Evolutionary conservation across 1,140 invertebrate species (phyloP), one percentile per base, ranked within the genome.

Genomic region (Phenacoccus solenopsis): DNA sequence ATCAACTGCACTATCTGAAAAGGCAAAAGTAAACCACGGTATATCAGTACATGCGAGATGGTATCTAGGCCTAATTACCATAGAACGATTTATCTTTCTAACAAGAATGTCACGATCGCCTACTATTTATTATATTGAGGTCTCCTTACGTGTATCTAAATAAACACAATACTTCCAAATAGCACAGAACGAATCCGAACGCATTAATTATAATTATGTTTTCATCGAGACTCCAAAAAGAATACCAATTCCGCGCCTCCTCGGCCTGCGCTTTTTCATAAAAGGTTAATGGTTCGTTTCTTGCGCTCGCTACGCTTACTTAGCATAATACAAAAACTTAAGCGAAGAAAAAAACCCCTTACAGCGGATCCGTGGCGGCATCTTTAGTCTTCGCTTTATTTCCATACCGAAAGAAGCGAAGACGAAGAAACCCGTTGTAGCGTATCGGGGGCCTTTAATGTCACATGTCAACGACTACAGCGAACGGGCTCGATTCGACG

Each of bases 131-230:
- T 49, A 49, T 49, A 49, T 49, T n/a, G 38, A 49, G 38, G 38
- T 49, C 38, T 49, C 20, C 13, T n/a, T 3, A 2, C 38, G 38
- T n/a, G 38, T 49, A 49, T 49, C 38, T 49, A 49, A 49, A 49
- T 25, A 64, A 64, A 64, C 21, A 27, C 21, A 64, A 64, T 64
- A 64, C 59, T 25, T 64, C 59, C 59, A 27, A 64, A 64, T 64
- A 64, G n/a, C 25, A 64, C 59, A 64, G 25, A 49, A 49, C 38
- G 38, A 49, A 64, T 64, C 7, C 59, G 20, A 64, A 64, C 22
- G 59, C 59, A 64, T 64, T 64, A 64, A 64, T 64, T 64, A 64
- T 64, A 64, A 64, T 64, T 64, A 64, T 64, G 59, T 64, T 64
- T 64, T 64, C 59, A 64, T 64, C 25, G 59, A 64, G 25, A 64